A percentile compares a stretch with the other conserved stretches of the same genome.
phyloP scores from a whole-genome alignment of 2,797 vertebrate species.

The Spinus pinus region DNA sequence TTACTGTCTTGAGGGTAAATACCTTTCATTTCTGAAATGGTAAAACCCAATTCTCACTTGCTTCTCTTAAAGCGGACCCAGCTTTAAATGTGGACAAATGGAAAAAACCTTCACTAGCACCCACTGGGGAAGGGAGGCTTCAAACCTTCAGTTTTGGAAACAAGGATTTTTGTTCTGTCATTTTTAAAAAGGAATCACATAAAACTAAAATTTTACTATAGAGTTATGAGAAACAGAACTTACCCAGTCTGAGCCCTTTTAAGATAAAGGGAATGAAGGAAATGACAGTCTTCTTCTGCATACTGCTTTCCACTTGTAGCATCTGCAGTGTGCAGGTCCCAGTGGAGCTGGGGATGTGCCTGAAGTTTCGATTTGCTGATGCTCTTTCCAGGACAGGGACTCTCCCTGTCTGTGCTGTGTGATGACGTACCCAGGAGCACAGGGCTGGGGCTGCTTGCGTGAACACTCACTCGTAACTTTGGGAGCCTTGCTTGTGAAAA shows the following conservation, averaged over 20 bases:
- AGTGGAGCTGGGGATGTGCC: neutral
- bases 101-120: neutral
- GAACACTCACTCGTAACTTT: rapidly evolving
- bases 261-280: neutral
- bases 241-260: neutral
- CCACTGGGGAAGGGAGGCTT: neutral
- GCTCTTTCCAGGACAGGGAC: neutral
- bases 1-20: conserved; percentile 54
- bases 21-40: conserved; percentile 43
- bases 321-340: neutral
- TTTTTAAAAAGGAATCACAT: neutral
- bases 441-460: neutral
- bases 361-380: neutral
- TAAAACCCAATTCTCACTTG: neutral
- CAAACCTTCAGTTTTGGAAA: neutral
- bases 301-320: neutral
- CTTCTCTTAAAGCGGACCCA: neutral
- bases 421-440: rapidly evolving
- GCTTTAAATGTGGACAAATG: neutral
- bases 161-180: neutral
- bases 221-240: neutral
- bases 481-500: neutral
- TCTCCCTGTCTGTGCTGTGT: neutral
- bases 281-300: neutral
- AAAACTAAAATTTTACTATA: neutral